Percentiles rank a stretch among this genome's conserved stretches.
Conservation (phyloP, 2,888 invertebrate species). For the Ophion costatus region DNA sequence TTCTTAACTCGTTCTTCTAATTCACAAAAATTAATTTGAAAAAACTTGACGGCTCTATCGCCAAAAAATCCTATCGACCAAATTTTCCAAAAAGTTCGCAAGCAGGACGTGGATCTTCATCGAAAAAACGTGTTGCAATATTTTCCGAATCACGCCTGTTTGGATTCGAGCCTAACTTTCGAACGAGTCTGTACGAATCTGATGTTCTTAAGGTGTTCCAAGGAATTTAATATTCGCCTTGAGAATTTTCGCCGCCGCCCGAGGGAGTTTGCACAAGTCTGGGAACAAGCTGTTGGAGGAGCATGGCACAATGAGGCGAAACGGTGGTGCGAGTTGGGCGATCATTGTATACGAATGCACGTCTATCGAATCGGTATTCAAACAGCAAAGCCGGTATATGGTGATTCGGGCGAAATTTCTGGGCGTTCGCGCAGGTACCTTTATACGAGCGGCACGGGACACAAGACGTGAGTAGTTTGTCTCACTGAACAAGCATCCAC, state of each 20-base stretch:
- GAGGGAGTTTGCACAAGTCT: neutral
- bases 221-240: slow-evolving; percentile 33
- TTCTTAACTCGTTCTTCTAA: too few relatives aligned
- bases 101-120: neutral
- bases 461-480: neutral
- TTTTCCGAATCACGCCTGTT: neutral
- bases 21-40: too few relatives aligned
- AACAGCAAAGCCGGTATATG: slow-evolving; percentile 54
- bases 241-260: slow-evolving; percentile 1
- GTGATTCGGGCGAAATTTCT: slow-evolving; percentile 66
- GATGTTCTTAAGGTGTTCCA: neutral
- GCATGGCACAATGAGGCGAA: slow-evolving; percentile 26
- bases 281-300: slow-evolving; percentile 13
- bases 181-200: neutral
- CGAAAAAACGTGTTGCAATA: neutral
- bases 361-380: slow-evolving; percentile 60
- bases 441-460: slow-evolving; percentile 24
- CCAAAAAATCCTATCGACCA: too few relatives aligned
- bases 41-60: too few relatives aligned
- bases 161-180: neutral
- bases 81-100: too few relatives aligned
- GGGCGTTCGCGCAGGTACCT: slow-evolving; percentile 54
- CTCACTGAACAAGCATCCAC: slow-evolving; percentile 20
- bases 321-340: slow-evolving; percentile 18
- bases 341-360: slow-evolving; percentile 6